phyloP scores from a whole-genome alignment of 2,888 invertebrate genomes.

The Panopea generosa region DNA sequence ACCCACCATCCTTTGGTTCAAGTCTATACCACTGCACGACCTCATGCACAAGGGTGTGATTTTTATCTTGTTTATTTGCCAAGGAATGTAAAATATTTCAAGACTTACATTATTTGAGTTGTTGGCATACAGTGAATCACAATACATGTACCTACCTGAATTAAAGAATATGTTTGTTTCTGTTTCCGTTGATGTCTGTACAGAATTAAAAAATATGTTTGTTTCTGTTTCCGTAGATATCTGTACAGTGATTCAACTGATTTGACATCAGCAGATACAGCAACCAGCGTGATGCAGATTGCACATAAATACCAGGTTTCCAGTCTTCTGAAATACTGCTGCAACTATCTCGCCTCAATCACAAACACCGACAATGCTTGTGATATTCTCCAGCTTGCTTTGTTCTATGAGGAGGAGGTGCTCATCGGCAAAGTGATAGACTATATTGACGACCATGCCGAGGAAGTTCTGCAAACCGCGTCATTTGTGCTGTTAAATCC shows the following conservation, averaged over 20 bases:
- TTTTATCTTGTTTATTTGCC: no score
- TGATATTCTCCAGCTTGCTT: constrained; percentile 20
- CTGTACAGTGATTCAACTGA: constrained; percentile 25
- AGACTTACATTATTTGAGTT: no score
- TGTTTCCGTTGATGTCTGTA: no score
- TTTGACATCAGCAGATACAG: constrained; percentile 8
- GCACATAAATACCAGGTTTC: constrained; percentile 38
- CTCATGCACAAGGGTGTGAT: no score
- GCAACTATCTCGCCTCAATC: constrained; percentile 8
- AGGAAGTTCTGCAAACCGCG: constrained; percentile 20
- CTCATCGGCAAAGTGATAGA: constrained; percentile 2
- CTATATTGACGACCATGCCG: constrained; percentile 40
- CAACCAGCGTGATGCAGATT: constrained; percentile 18
- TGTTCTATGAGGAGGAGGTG: constrained; percentile 28
- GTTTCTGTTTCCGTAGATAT: constrained; percentile 10
- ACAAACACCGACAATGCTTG: constrained; percentile 27
- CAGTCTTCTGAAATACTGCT: constrained; percentile 26
- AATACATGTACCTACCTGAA: no score
- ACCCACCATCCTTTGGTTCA: no score
- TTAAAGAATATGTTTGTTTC: no score
- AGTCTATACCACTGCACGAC: no score
- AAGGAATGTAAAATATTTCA: no score
- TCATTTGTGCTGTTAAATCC: constrained; percentile 24
- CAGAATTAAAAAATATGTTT: no score
- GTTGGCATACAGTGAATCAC: no score